Percentiles rank a stretch among this genome's conserved stretches.
Evolutionary conservation across 2,888 invertebrate species (phyloP).

Genomic region (Drosophila borborema): DNA sequence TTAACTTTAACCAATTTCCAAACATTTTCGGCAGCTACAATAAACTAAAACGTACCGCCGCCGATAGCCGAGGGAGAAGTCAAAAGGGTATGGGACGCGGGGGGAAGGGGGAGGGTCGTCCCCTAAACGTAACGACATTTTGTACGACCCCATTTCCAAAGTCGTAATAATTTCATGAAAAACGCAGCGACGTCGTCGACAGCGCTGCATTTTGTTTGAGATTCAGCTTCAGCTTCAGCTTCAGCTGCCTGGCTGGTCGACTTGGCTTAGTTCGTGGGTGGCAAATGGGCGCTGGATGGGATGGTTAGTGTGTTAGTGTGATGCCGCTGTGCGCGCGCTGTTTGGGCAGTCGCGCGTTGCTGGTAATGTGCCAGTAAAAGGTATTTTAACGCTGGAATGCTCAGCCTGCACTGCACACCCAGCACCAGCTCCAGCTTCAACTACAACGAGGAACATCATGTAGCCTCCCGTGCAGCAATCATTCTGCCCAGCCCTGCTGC

Average conservation of each 20-base stretch:
- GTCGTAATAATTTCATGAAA: conserved; percentile 81
- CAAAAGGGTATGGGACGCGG: background rate
- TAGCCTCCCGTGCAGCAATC: conserved; percentile 39
- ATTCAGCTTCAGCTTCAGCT: conserved; percentile 23
- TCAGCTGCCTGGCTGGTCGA: conserved; percentile 9
- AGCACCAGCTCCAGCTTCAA: background rate
- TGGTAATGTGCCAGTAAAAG: conserved; percentile 80
- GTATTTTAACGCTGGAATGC: conserved; percentile 77
- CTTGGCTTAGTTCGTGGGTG: conserved; percentile 20
- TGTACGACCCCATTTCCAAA: conserved; percentile 80
- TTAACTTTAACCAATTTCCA: conserved; percentile 57
- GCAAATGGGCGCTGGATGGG: background rate
- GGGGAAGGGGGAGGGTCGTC: background rate
- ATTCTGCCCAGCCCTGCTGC: conserved; percentile 1
- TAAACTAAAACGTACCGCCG: conserved; percentile 58
- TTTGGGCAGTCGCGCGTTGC: conserved; percentile 44
- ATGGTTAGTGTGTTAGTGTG: background rate
- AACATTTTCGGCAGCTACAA: conserved; percentile 61
- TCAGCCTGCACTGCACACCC: conserved; percentile 10
- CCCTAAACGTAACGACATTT: conserved; percentile 74
- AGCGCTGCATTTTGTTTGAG: conserved; percentile 51
- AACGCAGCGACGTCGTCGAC: conserved; percentile 70
- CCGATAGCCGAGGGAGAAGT: conserved; percentile 1
- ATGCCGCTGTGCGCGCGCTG: background rate
- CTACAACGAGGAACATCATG: conserved; percentile 26